Conservation (phyloP, 2,113 vertebrate genomes). For the Oryzias javanicus region DNA sequence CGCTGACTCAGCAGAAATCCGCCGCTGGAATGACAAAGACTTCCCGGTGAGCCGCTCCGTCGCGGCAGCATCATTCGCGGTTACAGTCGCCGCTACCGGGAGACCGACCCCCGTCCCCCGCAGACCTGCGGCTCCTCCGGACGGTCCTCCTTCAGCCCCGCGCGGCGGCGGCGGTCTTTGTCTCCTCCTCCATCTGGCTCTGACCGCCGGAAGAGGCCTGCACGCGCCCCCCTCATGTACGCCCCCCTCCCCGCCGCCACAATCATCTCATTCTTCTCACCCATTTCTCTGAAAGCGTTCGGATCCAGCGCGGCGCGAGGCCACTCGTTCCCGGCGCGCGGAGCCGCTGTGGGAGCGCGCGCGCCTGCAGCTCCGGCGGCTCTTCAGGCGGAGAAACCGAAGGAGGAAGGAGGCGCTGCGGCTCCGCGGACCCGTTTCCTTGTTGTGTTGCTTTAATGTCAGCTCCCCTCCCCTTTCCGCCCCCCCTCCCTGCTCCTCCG, state of each 20-base stretch:
- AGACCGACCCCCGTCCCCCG: not conserved
- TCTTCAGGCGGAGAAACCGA: constrained; percentile 64
- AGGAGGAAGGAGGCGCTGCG: constrained; percentile 63
- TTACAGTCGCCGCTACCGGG: constrained; percentile 16
- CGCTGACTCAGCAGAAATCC: too few relatives aligned
- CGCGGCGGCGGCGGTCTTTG: constrained; percentile 49
- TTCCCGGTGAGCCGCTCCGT: constrained; percentile 17
- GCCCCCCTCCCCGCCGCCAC: constrained; percentile 43
- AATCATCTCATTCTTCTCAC: constrained; percentile 73
- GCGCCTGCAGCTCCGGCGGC: constrained; percentile 59
- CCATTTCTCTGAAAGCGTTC: constrained; percentile 71
- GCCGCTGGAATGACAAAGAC: constrained; percentile 14
- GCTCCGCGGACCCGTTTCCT: constrained; percentile 74
- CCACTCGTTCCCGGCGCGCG: constrained; percentile 16
- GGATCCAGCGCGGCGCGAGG: constrained; percentile 48
- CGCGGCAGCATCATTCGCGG: constrained; percentile 25
- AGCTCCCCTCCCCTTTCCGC: constrained; percentile 74
- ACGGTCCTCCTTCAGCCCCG: not conserved
- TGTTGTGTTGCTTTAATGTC: constrained; percentile 79
- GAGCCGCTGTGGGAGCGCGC: too few relatives aligned
- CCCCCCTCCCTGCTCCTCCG: constrained; percentile 61
- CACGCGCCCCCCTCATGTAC: constrained; percentile 26
- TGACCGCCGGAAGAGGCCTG: constrained; percentile 55
- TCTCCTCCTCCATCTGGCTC: constrained; percentile 50
- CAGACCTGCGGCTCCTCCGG: too few relatives aligned